These are phyloP conservation scores for Pachyuromys duprasi DNA, from an alignment of 2,797 vertebrate genomes.

Conservation along the genomic window DNA sequence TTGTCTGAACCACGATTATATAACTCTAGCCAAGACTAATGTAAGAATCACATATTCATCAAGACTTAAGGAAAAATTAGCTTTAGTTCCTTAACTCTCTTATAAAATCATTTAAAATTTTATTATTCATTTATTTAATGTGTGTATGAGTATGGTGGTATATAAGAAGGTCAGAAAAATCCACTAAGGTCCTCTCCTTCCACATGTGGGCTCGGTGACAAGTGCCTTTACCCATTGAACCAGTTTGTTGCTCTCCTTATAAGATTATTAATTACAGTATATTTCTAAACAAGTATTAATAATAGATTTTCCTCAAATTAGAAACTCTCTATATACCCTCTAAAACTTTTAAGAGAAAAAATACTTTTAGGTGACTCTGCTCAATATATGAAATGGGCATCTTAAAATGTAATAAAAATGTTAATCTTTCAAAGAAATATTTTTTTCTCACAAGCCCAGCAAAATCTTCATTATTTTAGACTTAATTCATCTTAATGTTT, in stretches of 20 bases:
- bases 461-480: slow-evolving; percentile 56
- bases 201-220: neutral
- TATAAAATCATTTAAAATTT: neutral
- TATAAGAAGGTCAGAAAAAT: neutral
- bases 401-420: slow-evolving; percentile 52
- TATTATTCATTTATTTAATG: neutral
- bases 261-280: slow-evolving; percentile 49
- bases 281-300: slow-evolving; percentile 48
- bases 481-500: slow-evolving; percentile 62
- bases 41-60: slow-evolving; percentile 48
- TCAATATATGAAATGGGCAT: neutral
- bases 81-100: slow-evolving; percentile 57
- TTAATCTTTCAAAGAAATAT: slow-evolving; percentile 58
- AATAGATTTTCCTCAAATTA: slow-evolving; percentile 53
- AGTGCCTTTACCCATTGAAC: neutral
- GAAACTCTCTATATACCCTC: slow-evolving; percentile 15
- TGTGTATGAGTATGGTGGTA: neutral
- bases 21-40: slow-evolving; percentile 67
- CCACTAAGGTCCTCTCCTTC: neutral
- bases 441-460: slow-evolving; percentile 40
- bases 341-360: slow-evolving; percentile 59
- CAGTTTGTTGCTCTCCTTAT: neutral
- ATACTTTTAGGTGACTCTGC: slow-evolving; percentile 52
- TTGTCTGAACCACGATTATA: slow-evolving; percentile 50
- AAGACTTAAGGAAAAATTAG: slow-evolving; percentile 5